These are phyloP conservation scores for Lethenteron reissneri DNA, from an alignment of 2,113 vertebrate genomes.

Conservation along the genomic window DNA sequence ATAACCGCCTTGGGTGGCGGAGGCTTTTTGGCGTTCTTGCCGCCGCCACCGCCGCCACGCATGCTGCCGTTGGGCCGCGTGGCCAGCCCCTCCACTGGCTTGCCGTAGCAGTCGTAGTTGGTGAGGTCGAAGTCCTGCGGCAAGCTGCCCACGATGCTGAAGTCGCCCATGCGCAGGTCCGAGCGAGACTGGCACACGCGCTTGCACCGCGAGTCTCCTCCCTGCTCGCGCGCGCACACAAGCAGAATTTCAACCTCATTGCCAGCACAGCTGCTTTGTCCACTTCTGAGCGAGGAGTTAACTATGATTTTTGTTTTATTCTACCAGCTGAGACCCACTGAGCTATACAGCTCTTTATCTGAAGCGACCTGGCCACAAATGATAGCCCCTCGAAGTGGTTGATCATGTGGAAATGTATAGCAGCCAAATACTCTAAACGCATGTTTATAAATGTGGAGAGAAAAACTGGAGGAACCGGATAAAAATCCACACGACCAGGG, in stretches of 20 bases:
- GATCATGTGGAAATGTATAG: too few species aligned
- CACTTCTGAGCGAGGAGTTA: too few species aligned
- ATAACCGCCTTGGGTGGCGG: conserved; percentile 83
- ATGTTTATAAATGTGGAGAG: too few species aligned
- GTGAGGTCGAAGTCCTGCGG: conserved; percentile 95
- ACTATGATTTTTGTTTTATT: too few species aligned
- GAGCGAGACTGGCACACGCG: conserved; percentile 90
- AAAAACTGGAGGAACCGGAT: too few species aligned
- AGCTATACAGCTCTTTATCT: too few species aligned
- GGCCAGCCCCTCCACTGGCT: conserved; percentile 45
- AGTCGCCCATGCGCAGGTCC: conserved; percentile 84
- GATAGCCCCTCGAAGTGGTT: too few species aligned
- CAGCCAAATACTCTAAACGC: too few species aligned
- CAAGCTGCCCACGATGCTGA: conserved; percentile 95
- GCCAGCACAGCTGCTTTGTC: too few species aligned
- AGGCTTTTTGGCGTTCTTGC: conserved; percentile 71
- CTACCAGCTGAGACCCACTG: too few species aligned
- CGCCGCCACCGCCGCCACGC: conserved; percentile 37
- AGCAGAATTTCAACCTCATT: background rate
- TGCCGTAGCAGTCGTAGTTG: conserved; percentile 97
- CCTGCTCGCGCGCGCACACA: background rate
- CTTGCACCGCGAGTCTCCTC: conserved; percentile 1
- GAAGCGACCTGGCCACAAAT: too few species aligned
- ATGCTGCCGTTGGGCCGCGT: background rate
- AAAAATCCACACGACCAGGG: too few species aligned